Base-by-base conservation (phyloP, 2,113 vertebrate genomes). In the Datnioides undecimradiatus region DNA sequence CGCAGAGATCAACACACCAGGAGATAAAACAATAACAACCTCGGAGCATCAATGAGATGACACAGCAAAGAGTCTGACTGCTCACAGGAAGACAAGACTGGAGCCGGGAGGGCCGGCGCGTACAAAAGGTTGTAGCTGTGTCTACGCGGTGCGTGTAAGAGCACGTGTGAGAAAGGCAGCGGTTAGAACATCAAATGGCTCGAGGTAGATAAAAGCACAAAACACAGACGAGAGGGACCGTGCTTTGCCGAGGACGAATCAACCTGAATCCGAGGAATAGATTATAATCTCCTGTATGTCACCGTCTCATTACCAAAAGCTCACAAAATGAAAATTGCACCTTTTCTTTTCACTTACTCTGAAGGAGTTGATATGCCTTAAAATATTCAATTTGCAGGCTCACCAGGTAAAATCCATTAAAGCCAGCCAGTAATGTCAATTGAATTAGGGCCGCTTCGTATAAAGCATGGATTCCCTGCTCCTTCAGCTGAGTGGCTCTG, bases 331-430 rank as follows among this genome's bases (percentile, higher is more conserved):
- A 80, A 90, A 89, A 88, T 80, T 57, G 78, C 31, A 64, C 59
- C 63, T 67, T 82, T 77, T 87, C 76, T 40, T 60, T 79, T 51
- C 80, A 88, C 69, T 84, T 88, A 83, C 79, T 86, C 77, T 38
- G 65, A 89, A 86, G 79, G 72, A 86, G 82, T 89, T 91, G 90
- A 93, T 85, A 79, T 84, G 63, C 78, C 59, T 80, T 85, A 79
- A 90, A 87, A 91, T 91, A 90, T 90, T 88, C 84, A 88, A 88
- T 94, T 91, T 90, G 73, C 84, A 80, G 78, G 45, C 87, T 86
- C 88, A 71, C 83, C 87, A 88, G 87, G 89, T 93, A 90, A 91
- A 93, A 93, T 75, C 90, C 88, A 93, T 90, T 91, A 92, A 85
- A 87, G 74, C 57, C 85, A 88, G 88, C 78, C 85, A 76, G 81